Evolutionary conservation across 2,797 vertebrate species (phyloP).

Genomic region (Synanceia verrucosa): DNA sequence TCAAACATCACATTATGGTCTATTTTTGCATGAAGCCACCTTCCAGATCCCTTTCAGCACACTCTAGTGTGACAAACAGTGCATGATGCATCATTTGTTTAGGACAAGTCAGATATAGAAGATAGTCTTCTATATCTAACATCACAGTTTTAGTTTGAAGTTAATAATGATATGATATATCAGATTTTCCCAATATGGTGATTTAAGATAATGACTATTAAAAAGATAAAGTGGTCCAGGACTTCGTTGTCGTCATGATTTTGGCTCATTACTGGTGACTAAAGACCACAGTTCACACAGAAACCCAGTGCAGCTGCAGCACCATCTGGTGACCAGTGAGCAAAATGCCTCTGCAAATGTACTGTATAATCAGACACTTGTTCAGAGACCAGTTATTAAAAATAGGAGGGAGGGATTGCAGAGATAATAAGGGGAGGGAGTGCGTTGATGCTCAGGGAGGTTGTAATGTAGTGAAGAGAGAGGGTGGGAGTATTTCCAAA

Average conservation of each 20-base stretch:
- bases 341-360: slow-evolving; percentile 11
- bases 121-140: background rate
- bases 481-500: slow-evolving; percentile 31
- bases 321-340: slow-evolving; percentile 50
- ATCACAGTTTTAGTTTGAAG: background rate
- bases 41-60: slow-evolving; percentile 6
- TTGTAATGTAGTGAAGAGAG: slow-evolving; percentile 30
- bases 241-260: background rate
- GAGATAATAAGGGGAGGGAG: background rate
- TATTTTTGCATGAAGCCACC: background rate
- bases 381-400: slow-evolving; percentile 6
- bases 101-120: slow-evolving; percentile 7
- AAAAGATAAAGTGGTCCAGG: background rate
- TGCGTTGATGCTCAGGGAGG: background rate
- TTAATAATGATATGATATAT: background rate
- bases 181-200: background rate
- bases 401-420: background rate
- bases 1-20: slow-evolving; percentile 8
- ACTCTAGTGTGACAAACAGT: background rate
- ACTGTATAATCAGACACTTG: background rate
- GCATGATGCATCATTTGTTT: slow-evolving; percentile 12
- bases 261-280: background rate
- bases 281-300: background rate
- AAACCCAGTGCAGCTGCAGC: slow-evolving; percentile 18
- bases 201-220: background rate